Conservation (phyloP, 2,888 invertebrate genomes). For the Proisotoma minuta region DNA sequence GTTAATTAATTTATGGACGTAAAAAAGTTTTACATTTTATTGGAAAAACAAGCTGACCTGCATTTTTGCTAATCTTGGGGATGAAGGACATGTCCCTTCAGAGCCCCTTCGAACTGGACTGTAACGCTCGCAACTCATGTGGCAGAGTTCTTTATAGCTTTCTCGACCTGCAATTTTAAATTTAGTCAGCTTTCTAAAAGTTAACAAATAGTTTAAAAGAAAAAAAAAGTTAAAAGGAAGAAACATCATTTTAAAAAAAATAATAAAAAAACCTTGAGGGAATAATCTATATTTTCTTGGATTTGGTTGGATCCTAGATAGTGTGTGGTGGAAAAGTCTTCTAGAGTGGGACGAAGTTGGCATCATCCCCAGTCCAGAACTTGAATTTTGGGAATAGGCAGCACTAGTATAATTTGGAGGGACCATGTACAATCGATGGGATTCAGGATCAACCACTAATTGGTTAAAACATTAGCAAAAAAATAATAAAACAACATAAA, state of each 20-base stretch:
- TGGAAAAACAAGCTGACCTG: conserved; percentile 30
- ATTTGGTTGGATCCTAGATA: conserved; percentile 46
- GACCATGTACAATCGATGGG: conserved; percentile 43
- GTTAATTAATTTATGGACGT: neutral
- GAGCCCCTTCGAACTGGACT: conserved; percentile 86
- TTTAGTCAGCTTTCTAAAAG: conserved; percentile 1
- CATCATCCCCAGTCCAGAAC: conserved; percentile 36
- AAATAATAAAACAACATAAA: conserved; percentile 23
- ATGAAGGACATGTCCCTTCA: conserved; percentile 59
- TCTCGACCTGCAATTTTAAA: conserved; percentile 53
- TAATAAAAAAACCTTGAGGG: conserved; percentile 33
- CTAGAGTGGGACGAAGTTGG: conserved; percentile 42
- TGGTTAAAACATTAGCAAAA: conserved; percentile 33
- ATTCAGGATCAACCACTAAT: conserved; percentile 46
- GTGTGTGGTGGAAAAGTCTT: conserved; percentile 44
- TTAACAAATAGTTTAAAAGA: conserved; percentile 14
- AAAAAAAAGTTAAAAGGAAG: conserved; percentile 23
- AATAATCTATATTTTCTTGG: conserved; percentile 46
- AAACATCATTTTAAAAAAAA: conserved; percentile 21
- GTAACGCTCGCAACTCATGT: conserved; percentile 66
- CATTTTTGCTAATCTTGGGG: conserved; percentile 46
- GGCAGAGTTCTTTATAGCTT: conserved; percentile 59
- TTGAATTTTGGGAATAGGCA: conserved; percentile 21
- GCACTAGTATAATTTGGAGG: conserved; percentile 34
- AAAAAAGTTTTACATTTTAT: neutral